Conservation (phyloP, 2,888 invertebrate genomes). For the Hymenopus coronatus region DNA sequence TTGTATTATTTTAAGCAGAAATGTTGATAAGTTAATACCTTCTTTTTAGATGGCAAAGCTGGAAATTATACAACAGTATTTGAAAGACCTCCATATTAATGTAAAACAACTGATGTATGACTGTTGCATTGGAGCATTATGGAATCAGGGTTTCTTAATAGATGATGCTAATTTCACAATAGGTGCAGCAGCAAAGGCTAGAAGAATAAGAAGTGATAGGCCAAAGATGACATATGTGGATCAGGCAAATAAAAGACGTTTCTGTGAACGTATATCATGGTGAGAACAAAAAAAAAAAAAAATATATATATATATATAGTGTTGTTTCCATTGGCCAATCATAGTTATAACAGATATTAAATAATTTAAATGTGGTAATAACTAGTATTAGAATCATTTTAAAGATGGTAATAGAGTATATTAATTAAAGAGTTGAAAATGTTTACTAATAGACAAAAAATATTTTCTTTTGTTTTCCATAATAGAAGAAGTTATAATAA, state of each 20-base stretch:
- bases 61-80: conserved; percentile 45
- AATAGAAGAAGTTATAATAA: too few relatives aligned
- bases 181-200: conserved; percentile 39
- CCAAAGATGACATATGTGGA: conserved; percentile 83
- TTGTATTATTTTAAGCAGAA: neutral
- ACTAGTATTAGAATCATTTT: too few relatives aligned
- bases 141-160: conserved; percentile 72
- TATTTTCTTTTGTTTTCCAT: too few relatives aligned
- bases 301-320: neutral
- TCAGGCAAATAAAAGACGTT: conserved; percentile 78
- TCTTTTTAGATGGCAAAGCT: conserved; percentile 51
- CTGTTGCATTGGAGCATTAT: conserved; percentile 73
- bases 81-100: conserved; percentile 52
- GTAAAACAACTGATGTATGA: conserved; percentile 60
- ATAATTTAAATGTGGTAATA: too few relatives aligned
- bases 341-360: too few relatives aligned
- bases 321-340: too few relatives aligned
- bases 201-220: neutral
- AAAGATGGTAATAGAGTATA: too few relatives aligned
- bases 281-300: conserved; percentile 1
- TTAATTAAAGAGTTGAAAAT: too few relatives aligned
- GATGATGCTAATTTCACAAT: conserved; percentile 61
- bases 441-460: too few relatives aligned
- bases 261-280: conserved; percentile 76
- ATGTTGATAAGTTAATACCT: neutral